A percentile compares a stretch with the other conserved stretches of the same genome.
Conservation (phyloP, 2,797 vertebrate species). For the Cottoperca gobio region DNA sequence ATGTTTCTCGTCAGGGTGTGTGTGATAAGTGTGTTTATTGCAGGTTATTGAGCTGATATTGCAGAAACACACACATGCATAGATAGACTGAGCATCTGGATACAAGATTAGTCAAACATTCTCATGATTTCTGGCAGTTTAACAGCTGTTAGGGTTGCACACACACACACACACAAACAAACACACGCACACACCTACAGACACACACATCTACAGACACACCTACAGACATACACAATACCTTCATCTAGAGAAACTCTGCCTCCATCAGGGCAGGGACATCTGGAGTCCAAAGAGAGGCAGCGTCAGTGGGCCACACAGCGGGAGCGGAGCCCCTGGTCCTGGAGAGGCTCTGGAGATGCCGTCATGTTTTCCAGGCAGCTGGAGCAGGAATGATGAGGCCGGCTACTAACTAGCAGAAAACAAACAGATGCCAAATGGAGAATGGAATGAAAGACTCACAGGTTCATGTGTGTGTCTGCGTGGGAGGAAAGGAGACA, state of each 20-base stretch:
- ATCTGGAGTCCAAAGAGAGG: constrained; percentile 62
- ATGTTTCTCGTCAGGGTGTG: constrained; percentile 33
- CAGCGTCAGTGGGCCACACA: constrained; percentile 61
- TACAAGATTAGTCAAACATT: constrained; percentile 69
- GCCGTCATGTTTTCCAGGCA: constrained; percentile 76
- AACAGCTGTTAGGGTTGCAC: constrained; percentile 65
- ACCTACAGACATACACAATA: neutral
- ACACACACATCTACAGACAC: neutral
- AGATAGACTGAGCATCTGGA: constrained; percentile 53
- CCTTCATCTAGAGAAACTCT: constrained; percentile 20
- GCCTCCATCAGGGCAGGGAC: constrained; percentile 46
- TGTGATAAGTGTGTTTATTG: constrained; percentile 33
- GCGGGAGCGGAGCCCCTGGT: constrained; percentile 51
- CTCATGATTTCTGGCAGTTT: constrained; percentile 51
- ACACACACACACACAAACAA: neutral
- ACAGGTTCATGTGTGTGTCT: constrained; percentile 22
- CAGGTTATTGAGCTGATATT: constrained; percentile 28
- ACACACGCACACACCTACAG: neutral
- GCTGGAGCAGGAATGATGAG: constrained; percentile 47
- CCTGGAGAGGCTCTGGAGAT: constrained; percentile 57
- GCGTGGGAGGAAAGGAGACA: constrained; percentile 44
- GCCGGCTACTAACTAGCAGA: constrained; percentile 31
- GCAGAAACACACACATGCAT: constrained; percentile 11
- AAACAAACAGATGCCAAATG: constrained; percentile 63
- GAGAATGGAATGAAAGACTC: constrained; percentile 24